Evolutionary conservation across 2,888 invertebrate species (phyloP), one percentile per base, ranked within the genome.

Genomic region (Drymonia ruficornis): DNA sequence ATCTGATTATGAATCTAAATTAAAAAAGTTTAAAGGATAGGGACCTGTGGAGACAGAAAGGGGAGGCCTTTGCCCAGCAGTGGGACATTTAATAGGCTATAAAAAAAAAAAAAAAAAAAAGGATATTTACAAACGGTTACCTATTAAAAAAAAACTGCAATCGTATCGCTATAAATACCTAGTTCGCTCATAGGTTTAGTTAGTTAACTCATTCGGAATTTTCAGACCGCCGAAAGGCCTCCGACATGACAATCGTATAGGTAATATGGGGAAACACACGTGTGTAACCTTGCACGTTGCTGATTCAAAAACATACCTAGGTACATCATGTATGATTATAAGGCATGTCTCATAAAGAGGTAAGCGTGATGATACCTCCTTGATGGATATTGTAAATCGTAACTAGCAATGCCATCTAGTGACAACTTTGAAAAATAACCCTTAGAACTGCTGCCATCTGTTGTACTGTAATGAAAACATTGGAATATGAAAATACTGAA

Each of bases 391-490:
- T 11, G 13, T 36, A n/a, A 36, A n/a, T n/a, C 5, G 2, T 13
- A n/a, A n/a, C 36, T 18, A 42, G 42, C 16, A 11, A 11, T 18
- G 42, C 15, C 18, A 42, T 11, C 42, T 42, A 15, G 42, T 42
- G 42, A 42, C 9, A 42, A 4, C 42, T 42, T 16, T 11, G 2
- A 9, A 7, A 42, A 42, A 8, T 42, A 16, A 16, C 5, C 4
- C 18, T 42, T n/a, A n/a, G n/a, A 18, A 42, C 36, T 9, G 42
- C 8, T 44, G 53, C 56, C 55, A 63, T 50, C 65, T 67, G 28
- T 44, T 9, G 16, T 2, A 16, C 9, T 42, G 7, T 16, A 3
- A 16, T 16, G 16, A 36, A 31, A 31, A 31, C 11, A 11, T 9
- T 8, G 31, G 23, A 23, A 23, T 6, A 23, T 31, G 9, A 31